Base-by-base conservation (phyloP, 1,140 invertebrate genomes). In the Drosophila jambulina region DNA sequence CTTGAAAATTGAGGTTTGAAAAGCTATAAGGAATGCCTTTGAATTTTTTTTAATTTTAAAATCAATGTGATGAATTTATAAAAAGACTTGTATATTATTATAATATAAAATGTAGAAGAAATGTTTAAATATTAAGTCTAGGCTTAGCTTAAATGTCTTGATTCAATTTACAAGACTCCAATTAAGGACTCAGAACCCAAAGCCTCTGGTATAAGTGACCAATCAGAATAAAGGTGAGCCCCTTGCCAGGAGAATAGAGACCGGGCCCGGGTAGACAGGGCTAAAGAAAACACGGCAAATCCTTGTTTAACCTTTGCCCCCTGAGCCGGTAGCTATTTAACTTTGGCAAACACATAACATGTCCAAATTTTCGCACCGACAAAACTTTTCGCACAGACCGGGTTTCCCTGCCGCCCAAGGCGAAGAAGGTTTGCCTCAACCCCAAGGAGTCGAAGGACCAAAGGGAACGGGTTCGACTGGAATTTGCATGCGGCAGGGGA, bases 261-360 rank as follows among this genome's bases (percentile, higher is more conserved):
- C 12, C 23, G 29, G n/a, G 34, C 19, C 34, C 12, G 23, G 34
- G n/a, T 21, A 76, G 74, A 54, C 53, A 64, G 61, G 53, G 40
- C 43, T n/a, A 32, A 69, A 61, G 51, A 78, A 80, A 88, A 88
- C 84, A 90, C 72, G 85, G 64, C 80, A 88, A 88, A 88, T 88
- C 84, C 85, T 90, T 88, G 84, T 84, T 88, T 90, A 88, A 88
- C 84, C 84, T 88, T 88, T 88, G 84, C 57, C 79, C 84, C 59
- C 80, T 59, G 34, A 59, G 86, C 75, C 85, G 69, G 80, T 85
- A 88, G 84, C 84, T 88, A 88, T 88, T 88, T 88, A 88, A 88
- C 84, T 88, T 88, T 84, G 80, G 84, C 84, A 90, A 88, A 88
- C 84, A 88, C 84, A 68, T 88, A 88, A 88, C 85, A 75, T 88